Conservation (phyloP, 2,113 vertebrate species). For the Sapajus apella region DNA sequence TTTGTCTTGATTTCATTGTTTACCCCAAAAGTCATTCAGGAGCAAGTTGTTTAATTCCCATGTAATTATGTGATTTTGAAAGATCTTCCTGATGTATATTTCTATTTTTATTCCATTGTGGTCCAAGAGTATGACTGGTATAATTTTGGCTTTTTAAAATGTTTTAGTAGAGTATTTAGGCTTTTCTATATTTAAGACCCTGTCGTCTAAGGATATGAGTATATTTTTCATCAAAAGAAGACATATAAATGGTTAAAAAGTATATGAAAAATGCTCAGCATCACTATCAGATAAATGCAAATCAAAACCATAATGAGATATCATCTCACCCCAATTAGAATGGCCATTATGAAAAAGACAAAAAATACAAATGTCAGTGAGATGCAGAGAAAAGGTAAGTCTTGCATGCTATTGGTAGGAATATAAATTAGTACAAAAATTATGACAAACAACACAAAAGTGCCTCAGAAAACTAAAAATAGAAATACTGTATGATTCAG, state of each 20-base stretch:
- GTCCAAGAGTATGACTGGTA: no score
- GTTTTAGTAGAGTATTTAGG: neutral
- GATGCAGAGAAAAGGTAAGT: neutral
- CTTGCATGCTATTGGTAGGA: neutral
- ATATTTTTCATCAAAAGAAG: neutral
- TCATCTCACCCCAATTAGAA: neutral
- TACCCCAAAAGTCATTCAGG: no score
- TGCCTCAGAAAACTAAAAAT: neutral
- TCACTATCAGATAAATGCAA: neutral
- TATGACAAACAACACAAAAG: neutral
- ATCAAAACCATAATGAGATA: neutral
- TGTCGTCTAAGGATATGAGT: neutral
- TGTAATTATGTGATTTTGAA: no score
- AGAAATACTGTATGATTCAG: neutral
- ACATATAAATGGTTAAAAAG: neutral
- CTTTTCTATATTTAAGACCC: neutral
- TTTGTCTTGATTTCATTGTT: no score
- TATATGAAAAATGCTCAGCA: neutral
- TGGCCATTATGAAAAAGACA: neutral
- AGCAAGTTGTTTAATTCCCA: no score
- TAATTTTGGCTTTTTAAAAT: no score
- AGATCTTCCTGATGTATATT: no score
- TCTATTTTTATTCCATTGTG: no score
- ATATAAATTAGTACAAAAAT: neutral
- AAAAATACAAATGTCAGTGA: neutral